These are phyloP conservation scores for Brachyalestes nurse DNA, from an alignment of 2,797 vertebrate species.

Conservation along the genomic window DNA sequence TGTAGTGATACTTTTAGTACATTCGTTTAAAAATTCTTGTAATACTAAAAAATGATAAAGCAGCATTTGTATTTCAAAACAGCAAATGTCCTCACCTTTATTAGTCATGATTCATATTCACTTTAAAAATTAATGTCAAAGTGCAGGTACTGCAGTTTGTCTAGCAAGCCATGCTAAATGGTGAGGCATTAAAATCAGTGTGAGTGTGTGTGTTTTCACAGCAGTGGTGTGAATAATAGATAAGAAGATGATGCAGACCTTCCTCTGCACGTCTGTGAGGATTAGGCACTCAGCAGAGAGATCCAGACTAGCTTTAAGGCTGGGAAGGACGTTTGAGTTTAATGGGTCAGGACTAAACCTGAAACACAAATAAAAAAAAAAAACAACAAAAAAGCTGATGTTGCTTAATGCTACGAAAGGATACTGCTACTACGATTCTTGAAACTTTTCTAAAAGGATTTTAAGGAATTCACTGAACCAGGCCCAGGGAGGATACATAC, in stretches of 20 bases:
- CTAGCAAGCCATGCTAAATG: background rate
- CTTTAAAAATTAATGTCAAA: background rate
- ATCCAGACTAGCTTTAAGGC: slow-evolving; percentile 94
- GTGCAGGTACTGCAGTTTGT: background rate
- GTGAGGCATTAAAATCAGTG: background rate
- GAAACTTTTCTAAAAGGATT: background rate
- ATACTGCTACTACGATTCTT: background rate
- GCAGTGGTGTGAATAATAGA: background rate
- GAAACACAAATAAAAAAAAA: background rate
- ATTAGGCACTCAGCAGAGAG: slow-evolving; percentile 94
- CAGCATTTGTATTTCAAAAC: background rate
- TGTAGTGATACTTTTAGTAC: background rate
- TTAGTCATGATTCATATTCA: background rate
- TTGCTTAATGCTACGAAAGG: background rate
- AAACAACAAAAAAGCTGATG: background rate
- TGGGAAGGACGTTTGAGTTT: slow-evolving; percentile 86
- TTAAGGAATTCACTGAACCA: background rate
- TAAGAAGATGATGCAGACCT: slow-evolving; percentile 76
- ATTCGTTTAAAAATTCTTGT: background rate
- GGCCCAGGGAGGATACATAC: background rate
- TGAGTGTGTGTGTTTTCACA: background rate
- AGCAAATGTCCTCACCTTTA: background rate
- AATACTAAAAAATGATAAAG: background rate
- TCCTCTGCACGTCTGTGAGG: slow-evolving; percentile 94
- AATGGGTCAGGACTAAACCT: slow-evolving; percentile 96